Base-by-base conservation (phyloP, 2,888 invertebrate genomes). In the Xanthia togata region DNA sequence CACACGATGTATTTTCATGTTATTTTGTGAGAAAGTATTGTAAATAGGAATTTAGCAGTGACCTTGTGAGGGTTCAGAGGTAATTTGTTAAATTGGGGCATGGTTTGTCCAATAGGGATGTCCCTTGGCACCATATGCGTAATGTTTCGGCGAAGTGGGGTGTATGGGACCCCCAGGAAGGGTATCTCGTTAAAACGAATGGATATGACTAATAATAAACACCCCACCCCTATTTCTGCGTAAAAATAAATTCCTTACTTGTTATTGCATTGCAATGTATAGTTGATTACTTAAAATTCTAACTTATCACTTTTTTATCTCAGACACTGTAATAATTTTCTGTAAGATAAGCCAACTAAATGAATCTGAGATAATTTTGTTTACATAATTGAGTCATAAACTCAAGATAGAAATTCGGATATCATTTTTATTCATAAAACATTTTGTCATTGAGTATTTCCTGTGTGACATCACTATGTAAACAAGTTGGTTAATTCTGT, bases 101-200 rank as follows among this genome's bases (percentile, higher is more conserved):
- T 77, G 83, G 84, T 84, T 76, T 79, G 85, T 86, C 80, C 81
- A 82, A 78, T 79, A 80, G 87, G 90, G 84, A 86, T 69, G 77
- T 83, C 81, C 80, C 81, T 60, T 26, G 12, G 12, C 69, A 69
- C 87, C 74, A 82, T 80, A 87, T 88, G 87, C 81, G 88, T 89
- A 87, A 86, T 86, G 84, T 88, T 93, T 92, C 92, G 88, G 82
- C 82, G 91, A 92, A 94, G 78, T 90, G 86, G 94, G 95, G 94
- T 93, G 92, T 89, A 71, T 62, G 82, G 76, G 89, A 90, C 91
- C 90, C 91, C 92, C 89, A 78, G 87, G 81, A 89, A 93, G 93
- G 91, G 89, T 82, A 82, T 72, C 82, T 85, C 87, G 55, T 72
- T 55, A 80, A 84, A 83, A 87, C 83, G 82, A 81, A 79, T 83